Percentiles rank a stretch among this genome's conserved stretches.
Evolutionary conservation across 2,797 vertebrate species (phyloP).

Genomic region (Myoxocephalus aenaeus): DNA sequence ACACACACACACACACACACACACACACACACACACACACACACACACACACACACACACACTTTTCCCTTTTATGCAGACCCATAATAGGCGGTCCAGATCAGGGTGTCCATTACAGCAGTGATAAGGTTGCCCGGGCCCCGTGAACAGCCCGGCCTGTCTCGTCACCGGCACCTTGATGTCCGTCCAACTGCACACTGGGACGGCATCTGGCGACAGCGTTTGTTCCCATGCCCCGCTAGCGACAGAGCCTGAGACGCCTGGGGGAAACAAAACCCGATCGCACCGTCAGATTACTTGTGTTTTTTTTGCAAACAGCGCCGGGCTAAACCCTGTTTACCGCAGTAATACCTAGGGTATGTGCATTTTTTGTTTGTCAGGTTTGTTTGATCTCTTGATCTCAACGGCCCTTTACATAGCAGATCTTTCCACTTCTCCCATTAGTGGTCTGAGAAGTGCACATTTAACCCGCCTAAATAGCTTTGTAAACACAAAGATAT

Average conservation of each 20-base stretch:
- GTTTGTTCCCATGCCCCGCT: slow-evolving; percentile 62
- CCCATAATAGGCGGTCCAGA: slow-evolving; percentile 40
- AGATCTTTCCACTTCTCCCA: slow-evolving; percentile 20
- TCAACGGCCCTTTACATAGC: slow-evolving; percentile 28
- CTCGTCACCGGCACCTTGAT: slow-evolving; percentile 69
- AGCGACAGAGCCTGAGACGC: slow-evolving; percentile 46
- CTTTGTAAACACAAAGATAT: slow-evolving; percentile 41
- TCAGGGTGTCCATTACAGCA: slow-evolving; percentile 61
- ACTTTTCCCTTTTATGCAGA: slow-evolving; percentile 36
- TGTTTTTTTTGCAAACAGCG: slow-evolving; percentile 2
- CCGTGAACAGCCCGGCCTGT: slow-evolving; percentile 58
- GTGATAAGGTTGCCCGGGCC: slow-evolving; percentile 64
- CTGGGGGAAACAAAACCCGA: slow-evolving; percentile 36
- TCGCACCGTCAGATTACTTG: slow-evolving; percentile 20
- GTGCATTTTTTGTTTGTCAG: background rate
- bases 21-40: background rate
- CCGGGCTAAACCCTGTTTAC: slow-evolving; percentile 14
- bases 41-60: background rate
- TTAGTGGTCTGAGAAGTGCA: slow-evolving; percentile 21
- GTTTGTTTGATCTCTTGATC: slow-evolving; percentile 43
- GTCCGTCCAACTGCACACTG: slow-evolving; percentile 76
- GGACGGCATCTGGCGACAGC: slow-evolving; percentile 74
- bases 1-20: background rate
- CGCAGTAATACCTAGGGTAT: slow-evolving; percentile 7
- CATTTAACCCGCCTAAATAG: slow-evolving; percentile 19